Evolutionary conservation across 37 sponge, comb jelly and placozoan species (phyloP).

Genomic region (Agelas oroides): DNA sequence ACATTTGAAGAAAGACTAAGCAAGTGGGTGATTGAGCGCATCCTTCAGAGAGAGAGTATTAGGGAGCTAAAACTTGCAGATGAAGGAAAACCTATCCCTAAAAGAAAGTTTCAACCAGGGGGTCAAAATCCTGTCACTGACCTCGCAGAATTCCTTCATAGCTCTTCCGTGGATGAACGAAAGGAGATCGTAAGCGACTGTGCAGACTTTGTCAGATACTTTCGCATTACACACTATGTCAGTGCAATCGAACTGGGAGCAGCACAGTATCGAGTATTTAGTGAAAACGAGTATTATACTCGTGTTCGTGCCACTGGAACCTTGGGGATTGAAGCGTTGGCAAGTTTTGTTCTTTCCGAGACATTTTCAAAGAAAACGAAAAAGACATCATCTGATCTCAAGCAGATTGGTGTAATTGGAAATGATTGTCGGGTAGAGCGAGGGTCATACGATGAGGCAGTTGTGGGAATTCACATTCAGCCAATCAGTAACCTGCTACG

Average conservation of each 20-base stretch:
- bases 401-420: conserved; percentile 45
- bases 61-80: background rate
- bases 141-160: background rate
- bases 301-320: conserved; percentile 9
- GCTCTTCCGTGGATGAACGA: background rate
- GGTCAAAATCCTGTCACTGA: background rate
- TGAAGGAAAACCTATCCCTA: background rate
- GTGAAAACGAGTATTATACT: conserved; percentile 52
- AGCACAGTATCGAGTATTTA: conserved; percentile 51
- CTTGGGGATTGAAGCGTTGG: conserved; percentile 33
- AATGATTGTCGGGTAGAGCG: conserved; percentile 26
- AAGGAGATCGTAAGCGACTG: conserved; percentile 23
- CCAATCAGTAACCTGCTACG: conserved; percentile 42
- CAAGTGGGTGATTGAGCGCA: conserved; percentile 59
- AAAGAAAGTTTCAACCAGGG: background rate
- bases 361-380: background rate
- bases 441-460: conserved; percentile 70
- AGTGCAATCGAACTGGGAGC: conserved; percentile 65
- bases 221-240: conserved; percentile 77
- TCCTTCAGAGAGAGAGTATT: background rate
- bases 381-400: conserved; percentile 25
- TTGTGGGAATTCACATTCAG: conserved; percentile 54
- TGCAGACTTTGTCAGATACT: conserved; percentile 40
- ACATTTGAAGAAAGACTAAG: conserved; percentile 64
- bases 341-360: conserved; percentile 3